Percentiles rank a stretch among this genome's conserved stretches.
These are phyloP conservation scores for Aphelenchoides besseyi DNA, from an alignment of 1,140 invertebrate genomes.

Conservation along the genomic window DNA sequence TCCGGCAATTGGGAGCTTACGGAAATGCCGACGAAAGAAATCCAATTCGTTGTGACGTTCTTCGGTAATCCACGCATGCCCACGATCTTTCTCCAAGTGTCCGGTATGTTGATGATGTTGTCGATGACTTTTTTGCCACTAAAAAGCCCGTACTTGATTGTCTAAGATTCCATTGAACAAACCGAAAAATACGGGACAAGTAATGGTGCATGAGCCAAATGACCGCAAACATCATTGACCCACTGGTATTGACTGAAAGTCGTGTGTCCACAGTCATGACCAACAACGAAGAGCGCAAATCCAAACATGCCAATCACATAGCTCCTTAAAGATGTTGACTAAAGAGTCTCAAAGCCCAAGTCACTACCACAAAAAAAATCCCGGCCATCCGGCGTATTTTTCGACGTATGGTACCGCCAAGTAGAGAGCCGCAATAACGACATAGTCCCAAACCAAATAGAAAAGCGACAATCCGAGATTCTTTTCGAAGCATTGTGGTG, in stretches of 20 bases:
- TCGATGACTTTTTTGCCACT: conserved; percentile 58
- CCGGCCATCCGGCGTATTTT: conserved; percentile 30
- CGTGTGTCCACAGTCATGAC: conserved; percentile 64
- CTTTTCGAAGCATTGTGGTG: conserved; percentile 60
- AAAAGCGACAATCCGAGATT: conserved; percentile 55
- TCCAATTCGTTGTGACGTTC: conserved; percentile 15
- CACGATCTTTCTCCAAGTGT: conserved; percentile 54
- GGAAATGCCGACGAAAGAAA: conserved; percentile 33
- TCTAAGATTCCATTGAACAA: background rate
- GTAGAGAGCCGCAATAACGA: conserved; percentile 47
- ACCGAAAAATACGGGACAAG: conserved; percentile 15
- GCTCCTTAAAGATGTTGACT: no score
- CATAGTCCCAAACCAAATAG: conserved; percentile 59
- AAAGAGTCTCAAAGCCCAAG: no score
- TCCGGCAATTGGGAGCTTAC: conserved; percentile 54
- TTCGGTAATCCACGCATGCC: conserved; percentile 51
- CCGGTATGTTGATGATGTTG: conserved; percentile 57
- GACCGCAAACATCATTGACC: conserved; percentile 50
- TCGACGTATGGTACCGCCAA: conserved; percentile 40
- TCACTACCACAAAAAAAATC: conserved; percentile 43
- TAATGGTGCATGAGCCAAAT: conserved; percentile 50
- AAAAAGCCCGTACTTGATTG: background rate
- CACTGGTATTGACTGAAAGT: conserved; percentile 62
- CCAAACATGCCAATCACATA: conserved; percentile 63
- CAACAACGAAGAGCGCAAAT: conserved; percentile 63